Percentiles rank a stretch among this genome's conserved stretches.
Evolutionary conservation across 2,888 invertebrate genomes (phyloP).

Genomic region (Azorinus chamasolen): DNA sequence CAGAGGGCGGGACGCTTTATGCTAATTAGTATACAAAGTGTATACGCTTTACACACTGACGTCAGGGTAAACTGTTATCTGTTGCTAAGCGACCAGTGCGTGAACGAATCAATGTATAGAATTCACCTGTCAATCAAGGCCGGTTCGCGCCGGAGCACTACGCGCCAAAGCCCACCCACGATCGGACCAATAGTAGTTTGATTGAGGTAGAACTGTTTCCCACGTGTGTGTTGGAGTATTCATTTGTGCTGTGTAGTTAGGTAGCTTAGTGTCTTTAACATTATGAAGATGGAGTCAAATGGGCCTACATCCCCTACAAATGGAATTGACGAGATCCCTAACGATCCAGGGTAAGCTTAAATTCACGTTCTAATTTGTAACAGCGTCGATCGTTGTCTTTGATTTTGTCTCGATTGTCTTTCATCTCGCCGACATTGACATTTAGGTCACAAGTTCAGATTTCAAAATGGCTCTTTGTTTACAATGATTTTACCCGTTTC

Average conservation of each 20-base stretch:
- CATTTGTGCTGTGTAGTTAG: conserved; percentile 76
- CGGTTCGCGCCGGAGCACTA: conserved; percentile 75
- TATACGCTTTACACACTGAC: conserved; percentile 58
- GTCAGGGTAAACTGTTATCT: conserved; percentile 73
- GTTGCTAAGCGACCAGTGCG: conserved; percentile 72
- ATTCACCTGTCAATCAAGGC: conserved; percentile 76
- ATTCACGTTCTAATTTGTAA: conserved; percentile 8
- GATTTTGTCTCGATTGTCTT: conserved; percentile 56
- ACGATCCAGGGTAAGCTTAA: conserved; percentile 95
- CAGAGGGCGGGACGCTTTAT: conserved; percentile 59
- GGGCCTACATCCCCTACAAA: conserved; percentile 75
- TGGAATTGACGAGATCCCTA: conserved; percentile 92
- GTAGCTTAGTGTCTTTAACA: conserved; percentile 74
- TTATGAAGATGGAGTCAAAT: conserved; percentile 83
- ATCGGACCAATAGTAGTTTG: conserved; percentile 74
- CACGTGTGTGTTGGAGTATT: conserved; percentile 72
- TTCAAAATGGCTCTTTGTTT: conserved; percentile 65
- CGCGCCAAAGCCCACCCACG: conserved; percentile 81
- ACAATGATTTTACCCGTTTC: conserved; percentile 86
- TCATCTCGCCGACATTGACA: conserved; percentile 65
- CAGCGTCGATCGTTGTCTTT: conserved; percentile 25
- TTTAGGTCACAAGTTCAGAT: conserved; percentile 72
- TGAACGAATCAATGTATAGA: conserved; percentile 61
- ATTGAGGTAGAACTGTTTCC: conserved; percentile 63
- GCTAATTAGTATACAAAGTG: conserved; percentile 50